Conservation (phyloP, 2,113 vertebrate genomes). For the Rattus rattus region DNA sequence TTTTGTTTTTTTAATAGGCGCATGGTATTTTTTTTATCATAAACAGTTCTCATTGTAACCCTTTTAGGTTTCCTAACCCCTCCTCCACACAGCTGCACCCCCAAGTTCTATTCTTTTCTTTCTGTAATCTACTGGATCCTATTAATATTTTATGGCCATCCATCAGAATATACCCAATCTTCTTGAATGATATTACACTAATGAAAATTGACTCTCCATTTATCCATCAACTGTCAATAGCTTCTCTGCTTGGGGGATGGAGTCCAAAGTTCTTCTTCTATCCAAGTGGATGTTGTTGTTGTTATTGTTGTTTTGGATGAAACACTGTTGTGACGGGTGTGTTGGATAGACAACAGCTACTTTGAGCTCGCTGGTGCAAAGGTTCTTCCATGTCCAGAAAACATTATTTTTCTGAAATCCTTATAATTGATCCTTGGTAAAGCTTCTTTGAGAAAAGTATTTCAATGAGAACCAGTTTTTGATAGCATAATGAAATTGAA, state of each 20-base stretch:
- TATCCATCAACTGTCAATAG: background rate
- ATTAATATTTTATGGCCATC: background rate
- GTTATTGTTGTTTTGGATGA: background rate
- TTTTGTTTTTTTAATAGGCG: background rate
- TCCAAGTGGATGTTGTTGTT: background rate
- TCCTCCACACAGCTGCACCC: background rate
- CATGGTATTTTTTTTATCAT: background rate
- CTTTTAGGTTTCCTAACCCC: too few species aligned
- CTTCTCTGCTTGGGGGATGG: too few species aligned
- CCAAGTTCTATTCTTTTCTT: background rate
- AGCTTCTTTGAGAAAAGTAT: background rate
- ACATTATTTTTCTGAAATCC: background rate
- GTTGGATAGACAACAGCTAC: too few species aligned
- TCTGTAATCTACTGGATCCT: background rate
- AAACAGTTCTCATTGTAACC: background rate
- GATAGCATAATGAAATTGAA: background rate
- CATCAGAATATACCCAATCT: background rate
- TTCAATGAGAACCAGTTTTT: background rate
- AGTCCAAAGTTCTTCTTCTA: background rate
- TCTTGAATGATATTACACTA: background rate
- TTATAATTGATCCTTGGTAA: background rate
- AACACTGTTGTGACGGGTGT: too few species aligned
- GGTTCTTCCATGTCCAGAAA: background rate
- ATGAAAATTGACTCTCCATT: background rate
- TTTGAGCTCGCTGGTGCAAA: background rate